A percentile compares a stretch with the other conserved stretches of the same genome.
phyloP scores from a whole-genome alignment of 2,888 invertebrate species.

The Tetragonisca angustula region DNA sequence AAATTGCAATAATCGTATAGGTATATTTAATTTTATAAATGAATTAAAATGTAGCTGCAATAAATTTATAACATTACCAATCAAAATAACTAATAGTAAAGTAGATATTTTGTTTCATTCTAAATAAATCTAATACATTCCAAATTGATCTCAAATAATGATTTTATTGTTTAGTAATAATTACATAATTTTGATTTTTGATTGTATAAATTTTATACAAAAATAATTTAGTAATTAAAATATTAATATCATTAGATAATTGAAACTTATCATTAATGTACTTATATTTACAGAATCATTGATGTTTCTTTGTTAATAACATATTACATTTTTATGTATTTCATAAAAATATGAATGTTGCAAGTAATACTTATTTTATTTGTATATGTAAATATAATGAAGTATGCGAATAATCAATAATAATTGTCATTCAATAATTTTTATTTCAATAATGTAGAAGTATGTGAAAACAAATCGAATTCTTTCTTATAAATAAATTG shows the following conservation, averaged over 20 bases:
- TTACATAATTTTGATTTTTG: not conserved
- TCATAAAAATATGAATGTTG: too few relatives aligned
- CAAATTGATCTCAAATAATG: not conserved
- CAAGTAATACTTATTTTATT: too few relatives aligned
- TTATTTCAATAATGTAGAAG: slow-evolving; percentile 14
- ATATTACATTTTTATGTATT: too few relatives aligned
- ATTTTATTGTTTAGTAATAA: not conserved
- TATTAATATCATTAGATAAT: not conserved
- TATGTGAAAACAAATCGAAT: not conserved
- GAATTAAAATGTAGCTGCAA: slow-evolving; percentile 60
- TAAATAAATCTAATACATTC: slow-evolving; percentile 4
- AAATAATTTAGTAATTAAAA: not conserved
- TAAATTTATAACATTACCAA: slow-evolving; percentile 46
- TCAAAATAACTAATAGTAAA: slow-evolving; percentile 63
- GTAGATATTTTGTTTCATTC: slow-evolving; percentile 54
- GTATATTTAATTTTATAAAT: slow-evolving; percentile 67
- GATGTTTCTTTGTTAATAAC: too few relatives aligned
- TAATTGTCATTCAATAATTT: not conserved
- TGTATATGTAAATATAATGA: not conserved
- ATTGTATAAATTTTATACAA: not conserved
- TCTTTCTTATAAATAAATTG: not conserved
- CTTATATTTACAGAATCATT: too few relatives aligned
- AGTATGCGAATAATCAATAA: not conserved
- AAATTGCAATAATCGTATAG: slow-evolving; percentile 68
- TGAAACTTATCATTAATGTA: not conserved